These are phyloP conservation scores for Glossophaga mutica DNA, from an alignment of 2,797 vertebrate species.

Conservation along the genomic window DNA sequence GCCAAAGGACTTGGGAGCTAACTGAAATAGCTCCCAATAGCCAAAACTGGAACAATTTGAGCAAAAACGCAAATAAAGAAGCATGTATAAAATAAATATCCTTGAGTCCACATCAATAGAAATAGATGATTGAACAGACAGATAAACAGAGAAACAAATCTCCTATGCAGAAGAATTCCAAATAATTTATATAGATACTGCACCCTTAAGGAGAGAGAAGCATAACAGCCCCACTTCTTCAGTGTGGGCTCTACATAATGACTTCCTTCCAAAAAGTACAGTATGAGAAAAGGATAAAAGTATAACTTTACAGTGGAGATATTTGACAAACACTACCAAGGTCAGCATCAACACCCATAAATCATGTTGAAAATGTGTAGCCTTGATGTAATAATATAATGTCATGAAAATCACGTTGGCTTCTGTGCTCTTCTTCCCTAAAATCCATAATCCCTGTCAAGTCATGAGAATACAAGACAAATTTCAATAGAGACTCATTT, in stretches of 20 bases:
- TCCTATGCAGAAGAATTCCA: not conserved
- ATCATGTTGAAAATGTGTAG: not conserved
- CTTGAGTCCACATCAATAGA: not conserved
- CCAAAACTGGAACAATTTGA: not conserved
- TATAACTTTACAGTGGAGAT: not conserved
- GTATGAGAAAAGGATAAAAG: not conserved
- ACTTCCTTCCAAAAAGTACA: not conserved
- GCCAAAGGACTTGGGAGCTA: not conserved
- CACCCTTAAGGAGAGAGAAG: not conserved
- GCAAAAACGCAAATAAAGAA: not conserved
- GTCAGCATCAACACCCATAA: not conserved
- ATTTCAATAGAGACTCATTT: not conserved
- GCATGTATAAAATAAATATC: not conserved
- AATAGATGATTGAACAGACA: not conserved
- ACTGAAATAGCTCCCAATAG: no score
- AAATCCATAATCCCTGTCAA: not conserved
- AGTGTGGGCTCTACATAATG: not conserved
- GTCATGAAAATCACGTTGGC: not conserved
- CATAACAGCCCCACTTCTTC: no score
- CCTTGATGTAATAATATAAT: not conserved
- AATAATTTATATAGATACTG: not conserved
- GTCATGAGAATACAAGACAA: not conserved
- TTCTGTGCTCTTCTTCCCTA: not conserved
- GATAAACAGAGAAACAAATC: not conserved
- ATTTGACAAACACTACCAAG: not conserved